Evolutionary conservation across 2,888 invertebrate genomes (phyloP), one percentile per base, ranked within the genome.

Genomic region (Liodrosophila aerea): DNA sequence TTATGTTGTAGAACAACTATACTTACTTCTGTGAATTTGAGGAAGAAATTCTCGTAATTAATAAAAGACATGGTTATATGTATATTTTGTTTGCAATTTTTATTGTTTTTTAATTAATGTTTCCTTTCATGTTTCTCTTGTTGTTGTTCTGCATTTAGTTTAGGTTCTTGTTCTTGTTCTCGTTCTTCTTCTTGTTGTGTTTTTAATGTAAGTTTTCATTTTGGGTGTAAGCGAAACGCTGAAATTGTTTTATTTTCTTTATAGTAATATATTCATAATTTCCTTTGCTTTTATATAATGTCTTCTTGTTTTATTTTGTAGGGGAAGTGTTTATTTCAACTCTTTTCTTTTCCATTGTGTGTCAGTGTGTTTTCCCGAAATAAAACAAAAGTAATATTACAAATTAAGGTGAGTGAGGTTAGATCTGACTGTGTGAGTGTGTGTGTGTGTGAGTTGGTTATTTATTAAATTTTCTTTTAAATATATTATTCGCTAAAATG

Each of bases 71-170:
- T 31, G 3, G 40, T 27, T 36, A 53, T 49, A 36, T 41, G 22
- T 69, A 50, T 71, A 22, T 64, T 84, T 77, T 77, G 64, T 77
- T 83, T 68, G 76, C 81, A 77, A 86, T 86, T 86, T 85, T 86
- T 77, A 85, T 77, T 77, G 62, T 85, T 77, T 84, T 56, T 68
- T 68, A 78, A 73, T 76, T 76, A 76, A 85, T 76, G 58, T 61
- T 63, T 29, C 33, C 57, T 65, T 62, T 75, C 61, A 59, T 78
- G 61, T 51, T 69, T 63, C 31, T 65, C 57, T 49, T 68, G 80
- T 62, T 72, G 53, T 64, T 64, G 33, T 52, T 54, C 69, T 74
- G 52, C 58, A 36, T 52, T 64, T 56, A 41, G 41, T 50, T 59
- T 69, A 46, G 9, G 47, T 62, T 62, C 15, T 54, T 54, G 27